phyloP scores from a whole-genome alignment of 1,140 invertebrate species.

The Reticulitermes speratus region DNA sequence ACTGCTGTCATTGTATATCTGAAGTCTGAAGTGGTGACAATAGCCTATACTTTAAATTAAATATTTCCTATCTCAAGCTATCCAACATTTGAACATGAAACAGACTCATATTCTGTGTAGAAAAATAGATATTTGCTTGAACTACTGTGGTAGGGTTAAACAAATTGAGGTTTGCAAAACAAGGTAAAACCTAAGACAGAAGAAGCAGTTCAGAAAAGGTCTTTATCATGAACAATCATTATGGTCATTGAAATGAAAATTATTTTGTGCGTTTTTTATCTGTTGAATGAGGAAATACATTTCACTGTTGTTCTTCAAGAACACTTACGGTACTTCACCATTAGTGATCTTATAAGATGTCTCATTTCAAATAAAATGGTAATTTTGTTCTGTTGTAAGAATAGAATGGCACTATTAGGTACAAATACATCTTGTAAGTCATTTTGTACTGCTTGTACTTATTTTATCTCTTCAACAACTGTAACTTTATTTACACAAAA shows the following conservation, averaged over 20 bases:
- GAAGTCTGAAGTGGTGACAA: neutral
- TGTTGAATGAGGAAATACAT: neutral
- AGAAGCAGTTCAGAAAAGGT: neutral
- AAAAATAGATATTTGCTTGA: conserved; percentile 16
- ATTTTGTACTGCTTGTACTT: no score
- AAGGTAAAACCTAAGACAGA: neutral
- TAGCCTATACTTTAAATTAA: neutral
- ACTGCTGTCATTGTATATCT: neutral
- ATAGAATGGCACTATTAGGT: no score
- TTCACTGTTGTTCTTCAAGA: neutral
- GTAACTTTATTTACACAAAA: no score
- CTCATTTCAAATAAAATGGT: neutral
- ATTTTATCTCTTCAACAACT: no score
- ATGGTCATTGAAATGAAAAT: neutral
- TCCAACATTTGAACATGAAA: neutral
- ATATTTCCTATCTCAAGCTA: neutral
- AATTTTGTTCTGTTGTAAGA: no score
- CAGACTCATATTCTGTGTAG: neutral
- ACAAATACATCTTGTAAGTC: no score
- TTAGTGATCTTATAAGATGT: neutral
- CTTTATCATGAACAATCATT: neutral
- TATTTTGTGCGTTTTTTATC: neutral
- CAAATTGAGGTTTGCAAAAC: neutral
- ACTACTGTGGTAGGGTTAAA: neutral
- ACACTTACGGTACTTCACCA: neutral